These are phyloP conservation scores for Philantomba maxwellii DNA, from an alignment of 2,113 vertebrate species.

Conservation along the genomic window DNA sequence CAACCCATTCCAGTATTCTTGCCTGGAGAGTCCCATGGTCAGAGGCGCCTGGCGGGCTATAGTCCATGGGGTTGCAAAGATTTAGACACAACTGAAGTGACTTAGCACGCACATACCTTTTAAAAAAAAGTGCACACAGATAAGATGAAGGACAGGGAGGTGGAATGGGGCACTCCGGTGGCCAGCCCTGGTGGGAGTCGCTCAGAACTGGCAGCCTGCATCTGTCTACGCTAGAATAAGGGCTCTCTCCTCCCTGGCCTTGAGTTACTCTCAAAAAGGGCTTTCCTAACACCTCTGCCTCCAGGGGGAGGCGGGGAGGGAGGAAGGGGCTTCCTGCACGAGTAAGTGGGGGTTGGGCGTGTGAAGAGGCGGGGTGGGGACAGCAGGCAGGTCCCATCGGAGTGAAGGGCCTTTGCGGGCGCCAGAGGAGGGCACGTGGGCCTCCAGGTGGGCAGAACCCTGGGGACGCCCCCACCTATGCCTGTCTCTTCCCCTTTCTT, in stretches of 20 bases:
- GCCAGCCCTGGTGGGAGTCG: neutral
- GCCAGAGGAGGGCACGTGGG: neutral
- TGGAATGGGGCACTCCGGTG: accelerated
- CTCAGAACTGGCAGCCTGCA: neutral
- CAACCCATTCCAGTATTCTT: neutral
- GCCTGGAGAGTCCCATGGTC: neutral
- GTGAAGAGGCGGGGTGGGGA: accelerated
- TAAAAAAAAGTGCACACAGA: neutral
- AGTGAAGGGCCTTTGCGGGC: neutral
- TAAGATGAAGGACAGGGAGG: neutral
- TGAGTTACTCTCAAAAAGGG: neutral
- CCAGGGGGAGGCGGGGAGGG: neutral
- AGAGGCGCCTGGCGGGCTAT: neutral
- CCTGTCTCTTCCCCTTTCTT: neutral
- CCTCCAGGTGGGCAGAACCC: neutral
- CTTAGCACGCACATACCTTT: neutral
- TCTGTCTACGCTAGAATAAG: neutral
- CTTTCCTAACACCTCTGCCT: neutral
- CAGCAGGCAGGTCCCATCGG: neutral
- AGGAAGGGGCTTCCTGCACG: no score
- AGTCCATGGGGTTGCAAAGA: neutral
- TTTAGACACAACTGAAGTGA: neutral
- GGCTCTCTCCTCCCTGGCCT: neutral
- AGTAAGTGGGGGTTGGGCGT: neutral
- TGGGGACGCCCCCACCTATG: neutral